Percentiles rank a stretch among this genome's conserved stretches.
Conservation (phyloP, 2,113 vertebrate genomes). For the Lagopus leucura region DNA sequence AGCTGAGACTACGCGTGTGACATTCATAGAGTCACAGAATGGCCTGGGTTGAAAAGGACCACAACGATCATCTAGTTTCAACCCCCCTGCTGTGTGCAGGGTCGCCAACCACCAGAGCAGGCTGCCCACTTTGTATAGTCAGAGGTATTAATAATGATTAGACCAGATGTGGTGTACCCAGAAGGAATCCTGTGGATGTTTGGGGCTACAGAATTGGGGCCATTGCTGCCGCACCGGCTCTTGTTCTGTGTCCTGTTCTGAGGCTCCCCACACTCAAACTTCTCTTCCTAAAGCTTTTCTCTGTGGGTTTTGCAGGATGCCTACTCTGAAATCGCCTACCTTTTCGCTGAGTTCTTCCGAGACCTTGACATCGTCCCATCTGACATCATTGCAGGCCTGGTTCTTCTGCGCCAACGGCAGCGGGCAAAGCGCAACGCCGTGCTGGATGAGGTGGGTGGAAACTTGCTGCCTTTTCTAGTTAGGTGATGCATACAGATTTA, state of each 20-base stretch:
- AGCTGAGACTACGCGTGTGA: background rate
- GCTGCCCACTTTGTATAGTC: background rate
- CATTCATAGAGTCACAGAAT: no score
- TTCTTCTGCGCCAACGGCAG: constrained; percentile 93
- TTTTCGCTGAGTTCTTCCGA: constrained; percentile 98
- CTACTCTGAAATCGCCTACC: constrained; percentile 98
- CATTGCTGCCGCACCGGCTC: background rate
- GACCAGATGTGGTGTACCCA: background rate
- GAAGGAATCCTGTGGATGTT: background rate
- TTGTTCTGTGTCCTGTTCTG: background rate
- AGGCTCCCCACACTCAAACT: background rate
- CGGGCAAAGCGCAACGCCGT: constrained; percentile 91
- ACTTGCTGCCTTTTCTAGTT: background rate
- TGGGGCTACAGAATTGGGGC: background rate
- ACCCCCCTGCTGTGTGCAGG: no score
- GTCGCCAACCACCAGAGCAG: no score
- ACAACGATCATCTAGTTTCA: no score
- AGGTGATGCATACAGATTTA: background rate
- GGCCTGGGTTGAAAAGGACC: no score
- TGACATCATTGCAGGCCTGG: constrained; percentile 97
- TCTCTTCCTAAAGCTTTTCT: background rate
- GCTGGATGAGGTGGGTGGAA: constrained; percentile 80
- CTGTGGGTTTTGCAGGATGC: constrained; percentile 84
- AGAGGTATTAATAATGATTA: background rate
- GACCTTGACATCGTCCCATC: constrained; percentile 98